phyloP scores from a whole-genome alignment of 2,888 invertebrate species.

The Morinoia aosen region DNA sequence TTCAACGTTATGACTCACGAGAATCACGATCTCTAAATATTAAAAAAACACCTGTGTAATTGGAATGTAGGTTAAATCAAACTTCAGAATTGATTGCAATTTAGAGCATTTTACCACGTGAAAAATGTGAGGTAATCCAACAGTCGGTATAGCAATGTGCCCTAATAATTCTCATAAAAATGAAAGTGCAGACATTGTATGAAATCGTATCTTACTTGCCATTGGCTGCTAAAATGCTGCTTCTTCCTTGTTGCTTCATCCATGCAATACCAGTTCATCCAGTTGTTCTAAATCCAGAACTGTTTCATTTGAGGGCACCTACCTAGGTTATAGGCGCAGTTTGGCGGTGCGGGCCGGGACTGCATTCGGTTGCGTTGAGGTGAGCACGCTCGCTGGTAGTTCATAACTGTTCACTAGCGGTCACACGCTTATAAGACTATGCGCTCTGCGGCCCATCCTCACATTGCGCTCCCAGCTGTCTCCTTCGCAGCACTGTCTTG shows the following conservation, averaged over 20 bases:
- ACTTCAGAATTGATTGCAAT: background rate
- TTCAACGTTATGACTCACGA: background rate
- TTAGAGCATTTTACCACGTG: background rate
- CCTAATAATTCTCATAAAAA: background rate
- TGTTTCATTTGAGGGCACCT: background rate
- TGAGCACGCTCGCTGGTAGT: conserved; percentile 20
- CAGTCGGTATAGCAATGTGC: background rate
- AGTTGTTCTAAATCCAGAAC: background rate
- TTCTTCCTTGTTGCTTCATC: background rate
- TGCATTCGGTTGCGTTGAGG: background rate
- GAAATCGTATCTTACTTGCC: background rate
- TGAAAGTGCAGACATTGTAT: background rate
- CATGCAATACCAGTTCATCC: background rate
- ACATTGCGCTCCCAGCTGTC: conserved; percentile 42
- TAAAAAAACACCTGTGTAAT: background rate
- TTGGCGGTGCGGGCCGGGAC: background rate
- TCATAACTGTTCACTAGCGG: conserved; percentile 49
- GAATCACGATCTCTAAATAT: background rate
- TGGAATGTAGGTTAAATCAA: background rate
- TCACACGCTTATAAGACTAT: conserved; percentile 51
- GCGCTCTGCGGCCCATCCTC: conserved; percentile 33
- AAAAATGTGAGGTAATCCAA: background rate
- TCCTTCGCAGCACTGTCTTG: conserved; percentile 33
- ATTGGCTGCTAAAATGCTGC: background rate
- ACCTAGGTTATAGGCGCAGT: background rate